Base-by-base conservation (phyloP, 1,140 invertebrate genomes). In the Pinna nobilis region DNA sequence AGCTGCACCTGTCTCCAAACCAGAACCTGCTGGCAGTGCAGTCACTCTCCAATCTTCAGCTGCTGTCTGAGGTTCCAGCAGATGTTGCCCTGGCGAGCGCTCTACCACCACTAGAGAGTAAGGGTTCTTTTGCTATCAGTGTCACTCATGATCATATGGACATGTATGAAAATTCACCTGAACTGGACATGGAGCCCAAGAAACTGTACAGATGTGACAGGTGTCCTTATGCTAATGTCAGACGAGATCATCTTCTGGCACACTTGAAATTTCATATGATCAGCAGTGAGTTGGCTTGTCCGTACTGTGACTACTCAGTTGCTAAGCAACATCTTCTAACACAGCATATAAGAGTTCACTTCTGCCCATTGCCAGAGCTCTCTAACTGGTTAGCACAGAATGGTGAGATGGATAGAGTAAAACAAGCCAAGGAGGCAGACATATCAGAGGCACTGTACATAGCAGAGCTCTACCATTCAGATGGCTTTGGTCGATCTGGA, bases 271-370 rank as follows among this genome's bases (percentile, higher is more conserved):
- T 94, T 47, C 95, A 96, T 82, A 91, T 91, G 66, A 91, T 90
- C 28, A 91, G 91, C 51, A 91, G 91, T 63, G 91, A 91, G 66
- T 91, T 94, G 83, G 89, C 92, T 78, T 96, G 95, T 88, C 92
- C 93, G n/a, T 93, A 94, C 84, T 96, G 95, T 88, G 94, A 95
- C 89, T 95, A 95, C 86, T 93, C 93, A 25, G 94, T 94, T 2
- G 92, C 93, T 0, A 94, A 95, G 82, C 92, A 92, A 13, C 93
- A 95, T 83, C 93, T 95, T 69, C 85, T 95, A 7, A 89, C 92
- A n/a, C 94, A 96, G 69, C 95, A 96, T 87, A 91, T 93, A 30
- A 94, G 94, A 86, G 89, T 94, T 30, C 95, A 96, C 87, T 95
- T 96, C 83, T 84, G 80, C 76, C 85, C 85, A 33, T 69, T 87